A percentile compares a stretch with the other conserved stretches of the same genome.
Conservation (phyloP, 1,140 invertebrate genomes). For the Colletes latitarsis region DNA sequence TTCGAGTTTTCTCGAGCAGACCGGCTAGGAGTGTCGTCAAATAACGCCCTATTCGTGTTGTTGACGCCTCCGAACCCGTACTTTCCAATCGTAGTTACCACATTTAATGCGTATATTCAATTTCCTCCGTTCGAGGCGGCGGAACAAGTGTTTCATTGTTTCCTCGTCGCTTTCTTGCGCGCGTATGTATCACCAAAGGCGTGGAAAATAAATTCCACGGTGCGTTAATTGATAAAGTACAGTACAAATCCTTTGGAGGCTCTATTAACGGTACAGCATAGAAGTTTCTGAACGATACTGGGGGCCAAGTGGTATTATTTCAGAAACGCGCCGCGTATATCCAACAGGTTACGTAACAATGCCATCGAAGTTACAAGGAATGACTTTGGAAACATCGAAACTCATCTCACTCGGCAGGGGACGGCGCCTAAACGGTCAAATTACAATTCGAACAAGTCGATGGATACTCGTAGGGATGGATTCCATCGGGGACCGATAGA, state of each 20-base stretch:
- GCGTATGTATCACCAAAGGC: too few relatives aligned
- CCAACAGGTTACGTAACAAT: conserved; percentile 64
- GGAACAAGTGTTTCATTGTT: conserved; percentile 43
- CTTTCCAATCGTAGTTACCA: conserved; percentile 61
- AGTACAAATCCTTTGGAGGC: too few relatives aligned
- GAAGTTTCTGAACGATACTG: not conserved
- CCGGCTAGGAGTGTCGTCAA: conserved; percentile 74
- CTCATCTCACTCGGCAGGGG: conserved; percentile 72
- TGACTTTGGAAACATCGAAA: conserved; percentile 75
- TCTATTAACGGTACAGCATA: not conserved
- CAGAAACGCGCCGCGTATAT: conserved; percentile 30
- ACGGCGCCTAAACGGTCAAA: conserved; percentile 72
- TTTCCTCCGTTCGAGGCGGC: conserved; percentile 2
- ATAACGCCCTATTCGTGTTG: conserved; percentile 75
- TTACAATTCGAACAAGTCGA: conserved; percentile 67
- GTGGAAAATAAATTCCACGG: too few relatives aligned
- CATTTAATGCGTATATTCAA: not conserved
- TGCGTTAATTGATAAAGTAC: not conserved
- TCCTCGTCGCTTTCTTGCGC: not conserved
- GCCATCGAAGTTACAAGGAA: conserved; percentile 72
- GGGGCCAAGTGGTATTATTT: not conserved
- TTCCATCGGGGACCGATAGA: not conserved
- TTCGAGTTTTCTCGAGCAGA: conserved; percentile 60
- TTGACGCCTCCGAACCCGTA: conserved; percentile 68
- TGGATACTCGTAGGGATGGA: not conserved